These are phyloP conservation scores for Vombatus ursinus DNA, from an alignment of 2,113 vertebrate species.

Conservation along the genomic window DNA sequence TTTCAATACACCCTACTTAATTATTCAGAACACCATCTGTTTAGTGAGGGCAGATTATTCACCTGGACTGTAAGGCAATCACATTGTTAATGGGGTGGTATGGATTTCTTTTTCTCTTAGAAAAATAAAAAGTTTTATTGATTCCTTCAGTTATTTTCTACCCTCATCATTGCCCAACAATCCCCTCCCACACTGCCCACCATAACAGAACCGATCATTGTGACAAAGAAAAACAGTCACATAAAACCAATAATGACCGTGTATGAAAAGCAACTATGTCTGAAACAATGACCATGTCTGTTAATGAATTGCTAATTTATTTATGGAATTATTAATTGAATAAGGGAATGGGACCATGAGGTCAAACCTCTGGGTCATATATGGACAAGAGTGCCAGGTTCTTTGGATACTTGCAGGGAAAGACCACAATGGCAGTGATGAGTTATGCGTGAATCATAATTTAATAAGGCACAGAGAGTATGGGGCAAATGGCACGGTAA, in stretches of 20 bases:
- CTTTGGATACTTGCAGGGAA: background rate
- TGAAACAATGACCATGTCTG: background rate
- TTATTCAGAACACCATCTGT: background rate
- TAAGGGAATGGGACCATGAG: background rate
- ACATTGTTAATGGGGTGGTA: background rate
- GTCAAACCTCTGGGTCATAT: background rate
- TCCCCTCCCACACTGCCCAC: background rate
- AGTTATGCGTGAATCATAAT: background rate
- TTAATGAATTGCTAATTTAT: background rate
- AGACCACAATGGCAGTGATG: background rate
- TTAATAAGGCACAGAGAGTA: background rate
- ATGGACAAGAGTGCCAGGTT: background rate
- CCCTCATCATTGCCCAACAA: background rate
- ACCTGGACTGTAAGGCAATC: background rate
- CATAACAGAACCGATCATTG: background rate
- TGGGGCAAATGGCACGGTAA: background rate
- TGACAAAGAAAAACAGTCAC: background rate
- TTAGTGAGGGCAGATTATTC: background rate
- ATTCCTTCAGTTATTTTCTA: background rate
- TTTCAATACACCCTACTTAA: background rate
- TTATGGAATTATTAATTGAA: background rate
- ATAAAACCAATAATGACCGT: background rate
- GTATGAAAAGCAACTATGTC: background rate
- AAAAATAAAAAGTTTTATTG: background rate
- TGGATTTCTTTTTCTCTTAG: background rate